Evolutionary conservation across 2,888 invertebrate genomes (phyloP), one percentile per base, ranked within the genome.

Genomic region (Cynaeus angustus): DNA sequence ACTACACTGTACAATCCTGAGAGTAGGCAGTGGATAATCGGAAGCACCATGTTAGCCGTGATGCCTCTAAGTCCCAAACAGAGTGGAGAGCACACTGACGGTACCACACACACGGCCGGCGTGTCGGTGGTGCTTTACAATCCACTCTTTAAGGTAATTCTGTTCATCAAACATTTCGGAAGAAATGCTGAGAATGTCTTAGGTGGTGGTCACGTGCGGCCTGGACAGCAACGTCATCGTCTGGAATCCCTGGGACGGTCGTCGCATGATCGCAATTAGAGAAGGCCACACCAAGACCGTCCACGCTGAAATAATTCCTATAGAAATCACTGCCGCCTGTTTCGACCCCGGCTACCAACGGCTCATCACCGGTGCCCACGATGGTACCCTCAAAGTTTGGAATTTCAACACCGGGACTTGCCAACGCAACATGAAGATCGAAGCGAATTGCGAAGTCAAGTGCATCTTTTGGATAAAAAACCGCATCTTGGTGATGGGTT

Each of bases 351-450:
- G 91, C 14, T 86, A 89, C 74, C 92, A 93, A 80, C 88, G 93
- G 67, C 86, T 95, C 26, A 83, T 94, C 66, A 94, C 94, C 0
- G 95, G 94, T 0, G 94, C 93, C 0, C 88, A 91, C 56, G 91
- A 94, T 82, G 95, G 95, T 8, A 89, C 91, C 0, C 85, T 95
- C 5, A 93, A 92, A 86, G 88, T 94, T 30, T 96, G 96, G 96
- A 93, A 94, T 83, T 95, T 94, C 80, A 94, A 93, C 80, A 92
- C 92, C 16, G 94, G 94, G 0, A 88, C 89, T 5, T 93, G 94
- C 77, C 82, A 94, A 70, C 86, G 92, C 72, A 89, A 89, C 62
- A 90, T 94, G 90, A 83, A 74, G 43, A 74, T 81, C 21, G 77
- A 76, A 5, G 73, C 69, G n/a, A 77, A 76, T 71, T 86, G 86